A percentile compares a stretch with the other conserved stretches of the same genome.
phyloP scores from a whole-genome alignment of 2,113 vertebrate species.

The Coptodon rendalli region DNA sequence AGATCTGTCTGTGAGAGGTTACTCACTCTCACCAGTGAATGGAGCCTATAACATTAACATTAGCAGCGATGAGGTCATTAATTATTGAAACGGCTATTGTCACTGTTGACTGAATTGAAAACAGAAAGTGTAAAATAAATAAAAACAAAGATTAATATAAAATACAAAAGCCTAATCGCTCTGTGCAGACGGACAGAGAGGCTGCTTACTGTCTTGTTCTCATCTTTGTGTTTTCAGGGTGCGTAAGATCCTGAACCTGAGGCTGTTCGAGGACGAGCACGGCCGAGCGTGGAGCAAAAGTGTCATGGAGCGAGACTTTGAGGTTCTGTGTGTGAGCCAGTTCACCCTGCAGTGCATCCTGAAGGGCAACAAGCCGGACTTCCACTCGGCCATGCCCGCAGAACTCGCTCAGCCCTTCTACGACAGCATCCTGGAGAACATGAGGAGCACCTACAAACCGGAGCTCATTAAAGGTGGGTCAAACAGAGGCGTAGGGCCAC shows the following conservation, averaged over 20 bases:
- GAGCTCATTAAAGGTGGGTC: conserved; percentile 87
- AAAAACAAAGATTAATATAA: neutral
- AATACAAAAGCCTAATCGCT: rapidly evolving
- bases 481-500: rapidly evolving
- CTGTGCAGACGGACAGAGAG: rapidly evolving
- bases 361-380: conserved; percentile 96
- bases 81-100: rapidly evolving
- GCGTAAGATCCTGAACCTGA: conserved; percentile 92
- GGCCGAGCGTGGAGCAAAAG: conserved; percentile 90
- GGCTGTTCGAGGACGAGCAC: conserved; percentile 90
- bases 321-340: conserved; percentile 92
- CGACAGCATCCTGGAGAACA: conserved; percentile 83
- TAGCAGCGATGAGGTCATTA: neutral
- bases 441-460: conserved; percentile 83
- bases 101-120: rapidly evolving
- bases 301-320: conserved; percentile 88
- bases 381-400: conserved; percentile 88
- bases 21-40: neutral
- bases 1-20: neutral
- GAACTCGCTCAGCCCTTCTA: conserved; percentile 89
- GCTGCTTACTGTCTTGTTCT: neutral
- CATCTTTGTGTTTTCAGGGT: conserved; percentile 67
- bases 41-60: neutral
- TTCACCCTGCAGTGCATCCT: conserved; percentile 94
- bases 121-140: neutral